Base-by-base conservation (phyloP, 2,888 invertebrate species). In the Sphinx pinastri region DNA sequence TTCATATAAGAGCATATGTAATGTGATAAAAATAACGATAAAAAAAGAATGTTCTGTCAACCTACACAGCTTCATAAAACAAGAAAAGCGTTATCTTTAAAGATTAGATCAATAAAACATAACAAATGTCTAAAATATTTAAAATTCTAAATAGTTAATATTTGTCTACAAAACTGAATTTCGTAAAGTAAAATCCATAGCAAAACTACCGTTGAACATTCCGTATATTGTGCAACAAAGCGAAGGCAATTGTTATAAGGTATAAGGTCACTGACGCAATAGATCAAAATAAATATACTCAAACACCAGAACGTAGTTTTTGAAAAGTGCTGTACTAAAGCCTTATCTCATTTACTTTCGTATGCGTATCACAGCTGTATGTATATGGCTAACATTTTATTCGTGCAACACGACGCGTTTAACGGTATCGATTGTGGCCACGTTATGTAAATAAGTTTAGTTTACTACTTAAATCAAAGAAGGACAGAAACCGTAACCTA, bases 401-500 rank as follows among this genome's bases (percentile, higher is more conserved):
- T 57, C 57, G 14, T 68, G 68, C 68, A 68, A 68, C 49, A 47
- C 66, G 66, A 66, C 68, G 51, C 57, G 31, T 58, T 55, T 68
- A 58, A 58, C 66, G 68, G 66, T 68, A 68, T 68, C 71, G 45
- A 71, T 68, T 69, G 63, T 71, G 68, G 68, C 54, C 73, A 71
- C 54, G 71, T 73, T 76, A 77, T 72, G 78, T 75, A 78, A 77
- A 77, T 77, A 73, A 75, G 55, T 49, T 68, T 58, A 59, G 67
- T 69, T 75, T 70, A 72, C 72, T 74, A 38, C 38, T 38, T 38
- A 71, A 60, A 68, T 70, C 67, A 72, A 80, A 77, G 72, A 76
- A 72, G 75, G 78, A 74, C 78, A 76, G 71, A 80, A 73, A 76
- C 77, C 74, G 75, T 81, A 83, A 72, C 82, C 85, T 77, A 84